Percentiles rank a stretch among this genome's conserved stretches.
Evolutionary conservation across 2,888 invertebrate species (phyloP).

Genomic region (Sipha maydis): DNA sequence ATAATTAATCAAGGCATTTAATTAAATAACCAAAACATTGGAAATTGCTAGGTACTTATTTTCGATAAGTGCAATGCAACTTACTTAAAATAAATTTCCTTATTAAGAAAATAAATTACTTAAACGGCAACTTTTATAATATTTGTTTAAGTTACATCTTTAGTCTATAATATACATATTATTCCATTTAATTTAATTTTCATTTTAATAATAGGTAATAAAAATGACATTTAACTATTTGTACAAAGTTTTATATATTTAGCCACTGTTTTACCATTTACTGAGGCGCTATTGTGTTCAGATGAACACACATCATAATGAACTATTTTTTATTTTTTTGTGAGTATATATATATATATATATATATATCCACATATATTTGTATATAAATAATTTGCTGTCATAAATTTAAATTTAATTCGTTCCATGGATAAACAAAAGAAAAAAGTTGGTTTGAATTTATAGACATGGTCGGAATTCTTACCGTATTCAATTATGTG

Average conservation of each 20-base stretch:
- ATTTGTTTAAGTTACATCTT: not conserved
- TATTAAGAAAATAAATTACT: not conserved
- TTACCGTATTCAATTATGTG: conserved; percentile 11
- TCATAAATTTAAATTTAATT: conserved; percentile 48
- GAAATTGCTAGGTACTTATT: not conserved
- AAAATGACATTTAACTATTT: not conserved
- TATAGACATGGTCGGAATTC: conserved; percentile 1
- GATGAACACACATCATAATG: not conserved
- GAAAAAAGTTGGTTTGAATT: conserved; percentile 33
- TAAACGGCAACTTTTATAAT: not conserved
- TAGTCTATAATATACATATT: not conserved
- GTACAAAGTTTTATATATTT: conserved; percentile 13
- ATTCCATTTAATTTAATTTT: not conserved
- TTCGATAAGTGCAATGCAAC: not conserved
- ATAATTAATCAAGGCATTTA: not conserved
- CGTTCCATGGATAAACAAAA: not conserved
- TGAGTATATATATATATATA: not conserved
- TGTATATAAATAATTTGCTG: not conserved
- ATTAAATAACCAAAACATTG: not conserved
- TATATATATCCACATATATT: not conserved
- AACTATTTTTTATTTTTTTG: not conserved
- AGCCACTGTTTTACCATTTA: conserved; percentile 5
- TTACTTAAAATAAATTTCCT: not conserved
- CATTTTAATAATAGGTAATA: not conserved
- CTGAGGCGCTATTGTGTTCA: not conserved